A percentile compares a stretch with the other conserved stretches of the same genome.
Evolutionary conservation across 2,888 invertebrate species (phyloP).

Genomic region (Lypha dubia): DNA sequence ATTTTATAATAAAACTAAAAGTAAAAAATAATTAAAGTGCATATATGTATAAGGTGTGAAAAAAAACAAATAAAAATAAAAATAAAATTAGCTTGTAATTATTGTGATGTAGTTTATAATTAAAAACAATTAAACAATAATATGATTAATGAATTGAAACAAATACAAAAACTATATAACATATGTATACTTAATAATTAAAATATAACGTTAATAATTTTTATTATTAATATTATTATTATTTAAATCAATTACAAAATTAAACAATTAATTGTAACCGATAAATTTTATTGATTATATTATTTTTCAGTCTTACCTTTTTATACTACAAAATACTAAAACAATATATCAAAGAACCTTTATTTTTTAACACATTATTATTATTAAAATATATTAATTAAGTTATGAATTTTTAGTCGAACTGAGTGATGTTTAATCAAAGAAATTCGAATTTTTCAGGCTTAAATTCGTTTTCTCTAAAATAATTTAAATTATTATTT

Average conservation of each 20-base stretch:
- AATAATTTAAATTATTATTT: too few relatives aligned
- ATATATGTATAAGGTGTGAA: constrained; percentile 43
- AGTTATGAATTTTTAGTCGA: too few relatives aligned
- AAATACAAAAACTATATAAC: constrained; percentile 72
- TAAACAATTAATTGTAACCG: constrained; percentile 28
- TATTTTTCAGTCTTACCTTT: constrained; percentile 43
- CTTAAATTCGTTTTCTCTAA: too few relatives aligned
- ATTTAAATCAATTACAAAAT: constrained; percentile 28
- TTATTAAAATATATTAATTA: constrained; percentile 19
- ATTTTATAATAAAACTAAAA: neutral
- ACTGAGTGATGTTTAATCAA: too few relatives aligned
- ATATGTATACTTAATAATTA: constrained; percentile 9
- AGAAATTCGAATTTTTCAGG: too few relatives aligned
- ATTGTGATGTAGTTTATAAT: constrained; percentile 81
- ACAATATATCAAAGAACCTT: constrained; percentile 60
- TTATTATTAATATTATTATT: constrained; percentile 37
- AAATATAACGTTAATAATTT: constrained; percentile 55
- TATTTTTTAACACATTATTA: constrained; percentile 21
- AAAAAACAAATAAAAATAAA: constrained; percentile 53
- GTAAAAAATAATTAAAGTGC: constrained; percentile 47
- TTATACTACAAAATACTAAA: constrained; percentile 60
- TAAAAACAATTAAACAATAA: constrained; percentile 64
- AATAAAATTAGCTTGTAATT: constrained; percentile 80
- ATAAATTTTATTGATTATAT: constrained; percentile 47
- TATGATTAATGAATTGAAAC: constrained; percentile 71